A percentile compares a stretch with the other conserved stretches of the same genome.
These are phyloP conservation scores for Phasia obesa DNA, from an alignment of 2,888 invertebrate species.

Conservation along the genomic window DNA sequence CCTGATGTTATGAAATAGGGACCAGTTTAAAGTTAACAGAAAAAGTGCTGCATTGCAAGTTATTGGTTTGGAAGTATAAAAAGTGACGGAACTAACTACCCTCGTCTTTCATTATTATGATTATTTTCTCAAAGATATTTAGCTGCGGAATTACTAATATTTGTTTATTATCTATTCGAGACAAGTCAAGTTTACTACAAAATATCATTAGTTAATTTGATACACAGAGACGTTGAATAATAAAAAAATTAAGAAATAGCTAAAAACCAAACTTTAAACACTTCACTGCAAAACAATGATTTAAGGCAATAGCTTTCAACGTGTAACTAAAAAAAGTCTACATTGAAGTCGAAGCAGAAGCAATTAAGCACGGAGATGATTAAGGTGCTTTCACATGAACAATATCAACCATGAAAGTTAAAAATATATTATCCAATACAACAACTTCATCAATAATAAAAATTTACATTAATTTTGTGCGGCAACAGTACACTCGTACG, in stretches of 20 bases:
- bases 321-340: not conserved
- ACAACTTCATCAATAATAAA: constrained; percentile 46
- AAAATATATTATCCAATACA: constrained; percentile 45
- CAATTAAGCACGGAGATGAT: constrained; percentile 56
- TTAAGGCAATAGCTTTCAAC: constrained; percentile 49
- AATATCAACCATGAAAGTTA: not conserved
- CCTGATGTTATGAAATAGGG: too few relatives aligned
- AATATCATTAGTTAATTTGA: constrained; percentile 57
- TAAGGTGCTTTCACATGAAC: constrained; percentile 9
- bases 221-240: constrained; percentile 55
- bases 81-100: too few relatives aligned
- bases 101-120: constrained; percentile 51
- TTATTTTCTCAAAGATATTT: constrained; percentile 48
- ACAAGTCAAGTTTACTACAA: constrained; percentile 57
- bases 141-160: constrained; percentile 55
- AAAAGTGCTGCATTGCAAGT: too few relatives aligned
- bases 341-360: constrained; percentile 14
- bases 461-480: constrained; percentile 43
- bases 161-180: constrained; percentile 45
- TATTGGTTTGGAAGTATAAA: too few relatives aligned
- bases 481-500: not conserved
- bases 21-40: too few relatives aligned
- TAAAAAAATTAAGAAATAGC: too few relatives aligned
- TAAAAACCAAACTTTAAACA: constrained; percentile 14
- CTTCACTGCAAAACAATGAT: constrained; percentile 45